Evolutionary conservation across 1,140 invertebrate species (phyloP).

Genomic region (Pararge aegeria): DNA sequence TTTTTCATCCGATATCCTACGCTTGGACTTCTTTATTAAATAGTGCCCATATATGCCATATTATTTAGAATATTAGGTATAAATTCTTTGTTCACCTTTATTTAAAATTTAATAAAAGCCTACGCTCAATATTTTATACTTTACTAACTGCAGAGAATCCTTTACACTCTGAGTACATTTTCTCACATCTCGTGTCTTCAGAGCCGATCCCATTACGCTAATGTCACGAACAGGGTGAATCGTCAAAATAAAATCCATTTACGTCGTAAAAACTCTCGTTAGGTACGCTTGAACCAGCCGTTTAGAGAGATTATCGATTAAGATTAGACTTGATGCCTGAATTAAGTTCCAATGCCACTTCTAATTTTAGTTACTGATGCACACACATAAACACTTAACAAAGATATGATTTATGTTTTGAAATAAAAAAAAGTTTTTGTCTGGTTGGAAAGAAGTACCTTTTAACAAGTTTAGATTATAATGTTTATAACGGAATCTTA

Average conservation of each 20-base stretch:
- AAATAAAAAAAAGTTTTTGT: no score
- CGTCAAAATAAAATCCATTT: slow-evolving; percentile 12
- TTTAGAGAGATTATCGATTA: slow-evolving; percentile 3
- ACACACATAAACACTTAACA: no score
- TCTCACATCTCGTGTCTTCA: slow-evolving; percentile 5
- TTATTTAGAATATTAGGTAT: no score
- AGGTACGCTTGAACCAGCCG: slow-evolving; percentile 4
- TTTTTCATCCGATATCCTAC: slow-evolving; percentile 25
- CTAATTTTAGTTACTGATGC: no score
- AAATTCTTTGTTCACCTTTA: no score
- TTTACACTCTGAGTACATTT: slow-evolving; percentile 2
- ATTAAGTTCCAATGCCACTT: no score
- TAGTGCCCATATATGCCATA: slow-evolving; percentile 15
- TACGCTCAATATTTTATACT: not conserved
- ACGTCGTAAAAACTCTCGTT: slow-evolving; percentile 6
- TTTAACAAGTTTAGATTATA: no score
- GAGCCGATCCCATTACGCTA: slow-evolving; percentile 7
- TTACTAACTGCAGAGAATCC: not conserved
- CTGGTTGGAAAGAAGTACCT: no score
- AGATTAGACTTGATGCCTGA: not conserved
- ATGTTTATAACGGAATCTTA: no score
- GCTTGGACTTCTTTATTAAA: slow-evolving; percentile 24
- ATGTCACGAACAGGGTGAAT: slow-evolving; percentile 13
- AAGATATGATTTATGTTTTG: no score
- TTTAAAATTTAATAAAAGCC: no score